Percentiles rank a stretch among this genome's conserved stretches.
These are phyloP conservation scores for Drosophila nikananu DNA, from an alignment of 1,140 invertebrate genomes.

Conservation along the genomic window DNA sequence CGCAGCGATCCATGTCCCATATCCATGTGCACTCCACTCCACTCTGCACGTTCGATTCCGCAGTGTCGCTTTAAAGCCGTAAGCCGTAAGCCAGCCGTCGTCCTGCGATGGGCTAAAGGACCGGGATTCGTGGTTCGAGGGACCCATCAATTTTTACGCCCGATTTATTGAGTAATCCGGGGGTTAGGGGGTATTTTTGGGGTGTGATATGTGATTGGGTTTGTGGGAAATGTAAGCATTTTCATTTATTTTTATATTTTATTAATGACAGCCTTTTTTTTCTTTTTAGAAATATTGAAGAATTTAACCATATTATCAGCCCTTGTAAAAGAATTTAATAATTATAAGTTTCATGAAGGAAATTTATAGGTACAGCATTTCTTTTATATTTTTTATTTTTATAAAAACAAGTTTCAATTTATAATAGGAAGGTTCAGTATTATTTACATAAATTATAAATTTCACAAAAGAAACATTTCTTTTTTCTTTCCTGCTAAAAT, in stretches of 20 bases:
- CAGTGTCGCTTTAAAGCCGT: constrained; percentile 54
- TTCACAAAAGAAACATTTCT: no score
- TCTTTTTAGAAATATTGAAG: not conserved
- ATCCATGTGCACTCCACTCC: constrained; percentile 42
- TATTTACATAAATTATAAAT: no score
- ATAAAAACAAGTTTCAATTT: no score
- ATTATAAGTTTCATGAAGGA: no score
- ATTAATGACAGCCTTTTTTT: not conserved
- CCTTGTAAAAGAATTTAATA: no score
- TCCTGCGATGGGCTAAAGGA: constrained; percentile 3
- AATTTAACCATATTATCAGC: no score
- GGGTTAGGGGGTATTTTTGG: constrained; percentile 2
- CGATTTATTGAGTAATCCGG: constrained; percentile 44
- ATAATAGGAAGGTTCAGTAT: no score
- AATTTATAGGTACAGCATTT: no score
- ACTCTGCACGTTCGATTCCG: constrained; percentile 41
- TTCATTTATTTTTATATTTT: not conserved
- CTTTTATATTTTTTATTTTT: no score
- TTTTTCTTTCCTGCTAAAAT: no score
- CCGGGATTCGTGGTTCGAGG: constrained; percentile 18
- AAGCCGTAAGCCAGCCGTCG: constrained; percentile 29
- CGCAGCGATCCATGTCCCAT: constrained; percentile 43
- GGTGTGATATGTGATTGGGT: not conserved
- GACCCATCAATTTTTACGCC: constrained; percentile 38
- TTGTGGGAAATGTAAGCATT: not conserved